Evolutionary conservation across 1,140 invertebrate genomes (phyloP).

Genomic region (Diabrotica undecimpunctata): DNA sequence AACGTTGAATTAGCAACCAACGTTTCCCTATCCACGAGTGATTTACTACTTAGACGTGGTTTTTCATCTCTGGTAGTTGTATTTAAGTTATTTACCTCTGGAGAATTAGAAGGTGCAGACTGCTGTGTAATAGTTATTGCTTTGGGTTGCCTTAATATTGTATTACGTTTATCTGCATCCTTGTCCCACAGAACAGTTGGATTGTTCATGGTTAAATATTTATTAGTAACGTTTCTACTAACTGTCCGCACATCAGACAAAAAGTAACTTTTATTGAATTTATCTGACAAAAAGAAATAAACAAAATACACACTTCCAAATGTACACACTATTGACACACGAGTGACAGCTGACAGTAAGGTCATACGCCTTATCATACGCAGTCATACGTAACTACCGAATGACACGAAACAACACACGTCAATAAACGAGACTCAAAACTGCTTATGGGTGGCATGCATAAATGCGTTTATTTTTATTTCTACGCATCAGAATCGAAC

Average conservation of each 20-base stretch:
- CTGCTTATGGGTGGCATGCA: too few species aligned
- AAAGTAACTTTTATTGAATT: background rate
- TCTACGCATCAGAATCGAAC: too few species aligned
- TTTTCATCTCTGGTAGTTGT: background rate
- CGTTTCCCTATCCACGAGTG: constrained; percentile 2
- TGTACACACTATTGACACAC: background rate
- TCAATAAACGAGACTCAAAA: too few species aligned
- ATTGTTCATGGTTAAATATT: constrained; percentile 1
- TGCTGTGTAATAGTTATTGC: background rate
- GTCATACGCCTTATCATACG: too few species aligned
- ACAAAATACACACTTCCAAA: background rate
- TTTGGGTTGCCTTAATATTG: constrained; percentile 9
- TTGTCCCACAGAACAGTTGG: constrained; percentile 3
- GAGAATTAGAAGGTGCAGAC: background rate
- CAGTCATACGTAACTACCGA: too few species aligned
- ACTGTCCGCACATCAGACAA: background rate
- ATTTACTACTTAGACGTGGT: background rate
- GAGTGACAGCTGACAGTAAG: background rate
- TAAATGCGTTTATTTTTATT: too few species aligned
- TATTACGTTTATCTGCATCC: background rate
- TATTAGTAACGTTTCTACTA: constrained; percentile 3
- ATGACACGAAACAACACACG: too few species aligned
- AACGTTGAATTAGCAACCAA: constrained; percentile 23
- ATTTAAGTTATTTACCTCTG: background rate
- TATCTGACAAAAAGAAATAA: constrained; percentile 1